These are phyloP conservation scores for Poeciliopsis paucimaculata DNA, from an alignment of 2,797 vertebrate genomes.

Conservation along the genomic window DNA sequence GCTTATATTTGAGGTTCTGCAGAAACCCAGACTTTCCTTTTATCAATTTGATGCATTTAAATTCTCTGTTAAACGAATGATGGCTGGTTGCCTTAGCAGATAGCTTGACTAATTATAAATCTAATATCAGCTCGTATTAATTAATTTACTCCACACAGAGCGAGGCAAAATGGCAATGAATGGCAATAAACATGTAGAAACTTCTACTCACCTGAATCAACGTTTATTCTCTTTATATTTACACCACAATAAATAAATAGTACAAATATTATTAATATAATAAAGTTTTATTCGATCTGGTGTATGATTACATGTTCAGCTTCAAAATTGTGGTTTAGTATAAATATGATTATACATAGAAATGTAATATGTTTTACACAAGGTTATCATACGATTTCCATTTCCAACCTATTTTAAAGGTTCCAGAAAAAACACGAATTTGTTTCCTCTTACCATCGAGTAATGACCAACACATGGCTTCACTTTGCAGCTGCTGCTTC, in stretches of 20 bases:
- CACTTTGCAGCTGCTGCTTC: conserved; percentile 60
- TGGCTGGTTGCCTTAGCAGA: neutral
- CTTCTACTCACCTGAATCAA: neutral
- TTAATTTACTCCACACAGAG: neutral
- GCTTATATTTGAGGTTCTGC: neutral
- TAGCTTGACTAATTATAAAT: neutral
- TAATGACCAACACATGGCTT: conserved; percentile 61
- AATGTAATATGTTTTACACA: neutral
- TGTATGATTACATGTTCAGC: neutral
- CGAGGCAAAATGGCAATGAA: neutral
- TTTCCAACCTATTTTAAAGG: conserved; percentile 4
- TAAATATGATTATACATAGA: neutral
- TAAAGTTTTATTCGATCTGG: neutral
- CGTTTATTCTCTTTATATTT: neutral
- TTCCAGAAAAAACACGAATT: conserved; percentile 23
- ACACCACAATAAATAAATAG: neutral
- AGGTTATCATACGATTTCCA: neutral
- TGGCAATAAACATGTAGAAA: neutral
- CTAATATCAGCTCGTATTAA: neutral
- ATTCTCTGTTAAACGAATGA: neutral
- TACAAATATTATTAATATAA: neutral
- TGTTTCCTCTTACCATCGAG: conserved; percentile 32
- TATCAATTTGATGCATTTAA: neutral
- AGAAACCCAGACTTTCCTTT: neutral
- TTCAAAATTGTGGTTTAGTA: neutral